Percentiles rank a stretch among this genome's conserved stretches.
These are phyloP conservation scores for Clitarchus hookeri DNA, from an alignment of 2,888 invertebrate genomes.

Conservation along the genomic window DNA sequence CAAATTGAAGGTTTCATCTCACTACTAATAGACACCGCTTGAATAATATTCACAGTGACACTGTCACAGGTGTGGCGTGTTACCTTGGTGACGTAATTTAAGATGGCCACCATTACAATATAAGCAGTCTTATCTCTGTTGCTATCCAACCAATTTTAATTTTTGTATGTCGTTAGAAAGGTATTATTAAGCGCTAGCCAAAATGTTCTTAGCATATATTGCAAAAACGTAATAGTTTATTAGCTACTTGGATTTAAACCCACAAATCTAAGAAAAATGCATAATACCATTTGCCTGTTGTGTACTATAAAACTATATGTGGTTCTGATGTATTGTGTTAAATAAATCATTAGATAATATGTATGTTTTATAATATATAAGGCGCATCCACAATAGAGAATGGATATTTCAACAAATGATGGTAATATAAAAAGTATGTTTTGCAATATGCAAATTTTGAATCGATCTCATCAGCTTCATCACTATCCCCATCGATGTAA, in stretches of 20 bases:
- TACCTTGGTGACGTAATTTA: neutral
- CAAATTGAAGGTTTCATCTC: neutral
- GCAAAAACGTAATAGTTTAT: neutral
- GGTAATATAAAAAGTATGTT: neutral
- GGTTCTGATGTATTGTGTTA: neutral
- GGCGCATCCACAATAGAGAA: neutral
- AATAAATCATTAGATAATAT: neutral
- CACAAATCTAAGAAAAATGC: neutral
- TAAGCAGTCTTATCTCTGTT: neutral
- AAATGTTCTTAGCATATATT: neutral
- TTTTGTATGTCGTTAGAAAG: neutral
- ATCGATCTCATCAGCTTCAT: slow-evolving; percentile 1
- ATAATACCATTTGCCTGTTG: neutral
- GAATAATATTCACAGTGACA: slow-evolving; percentile 6
- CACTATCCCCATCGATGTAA: slow-evolving; percentile 23
- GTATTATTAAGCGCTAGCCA: neutral
- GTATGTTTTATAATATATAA: neutral
- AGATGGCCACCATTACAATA: neutral
- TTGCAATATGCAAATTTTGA: neutral
- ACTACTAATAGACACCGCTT: neutral
- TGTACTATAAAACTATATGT: neutral
- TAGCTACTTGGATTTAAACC: neutral
- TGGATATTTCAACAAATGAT: neutral
- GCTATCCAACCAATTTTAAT: neutral
- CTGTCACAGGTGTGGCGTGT: neutral